Evolutionary conservation across 2,888 invertebrate species (phyloP).

Genomic region (Diarsia brunnea): DNA sequence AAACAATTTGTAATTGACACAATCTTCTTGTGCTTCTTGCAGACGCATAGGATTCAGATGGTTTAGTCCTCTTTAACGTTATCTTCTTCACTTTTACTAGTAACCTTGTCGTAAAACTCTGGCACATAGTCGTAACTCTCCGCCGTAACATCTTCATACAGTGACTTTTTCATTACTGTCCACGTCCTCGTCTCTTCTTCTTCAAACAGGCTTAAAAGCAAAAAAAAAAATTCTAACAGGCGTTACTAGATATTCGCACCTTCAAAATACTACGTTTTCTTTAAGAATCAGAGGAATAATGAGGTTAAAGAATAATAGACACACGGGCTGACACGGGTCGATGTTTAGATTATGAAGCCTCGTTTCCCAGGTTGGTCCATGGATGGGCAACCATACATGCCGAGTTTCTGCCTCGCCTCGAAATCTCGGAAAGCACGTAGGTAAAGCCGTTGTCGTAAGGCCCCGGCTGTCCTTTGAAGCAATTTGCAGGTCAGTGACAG

Average conservation of each 20-base stretch:
- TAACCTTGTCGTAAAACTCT: slow-evolving; percentile 75
- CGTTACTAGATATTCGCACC: background rate
- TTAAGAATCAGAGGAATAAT: background rate
- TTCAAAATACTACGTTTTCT: background rate
- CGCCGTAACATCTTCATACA: slow-evolving; percentile 61
- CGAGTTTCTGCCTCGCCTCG: no score
- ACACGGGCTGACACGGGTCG: no score
- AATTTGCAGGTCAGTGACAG: no score
- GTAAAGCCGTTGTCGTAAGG: no score
- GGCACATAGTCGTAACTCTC: slow-evolving; percentile 76
- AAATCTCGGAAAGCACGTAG: no score
- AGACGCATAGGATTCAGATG: background rate
- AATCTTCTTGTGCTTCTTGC: background rate
- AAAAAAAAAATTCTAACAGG: background rate
- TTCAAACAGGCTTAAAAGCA: slow-evolving; percentile 74
- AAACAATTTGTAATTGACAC: background rate
- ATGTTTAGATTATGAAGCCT: no score
- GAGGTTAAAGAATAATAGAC: no score
- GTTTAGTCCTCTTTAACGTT: no score
- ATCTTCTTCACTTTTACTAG: slow-evolving; percentile 12
- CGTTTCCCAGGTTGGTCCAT: no score
- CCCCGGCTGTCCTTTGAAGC: no score
- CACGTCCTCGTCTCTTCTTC: slow-evolving; percentile 71
- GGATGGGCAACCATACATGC: no score
- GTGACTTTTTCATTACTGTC: slow-evolving; percentile 70